These are phyloP conservation scores for Megalops atlanticus DNA, from an alignment of 2,113 vertebrate species.

Conservation along the genomic window DNA sequence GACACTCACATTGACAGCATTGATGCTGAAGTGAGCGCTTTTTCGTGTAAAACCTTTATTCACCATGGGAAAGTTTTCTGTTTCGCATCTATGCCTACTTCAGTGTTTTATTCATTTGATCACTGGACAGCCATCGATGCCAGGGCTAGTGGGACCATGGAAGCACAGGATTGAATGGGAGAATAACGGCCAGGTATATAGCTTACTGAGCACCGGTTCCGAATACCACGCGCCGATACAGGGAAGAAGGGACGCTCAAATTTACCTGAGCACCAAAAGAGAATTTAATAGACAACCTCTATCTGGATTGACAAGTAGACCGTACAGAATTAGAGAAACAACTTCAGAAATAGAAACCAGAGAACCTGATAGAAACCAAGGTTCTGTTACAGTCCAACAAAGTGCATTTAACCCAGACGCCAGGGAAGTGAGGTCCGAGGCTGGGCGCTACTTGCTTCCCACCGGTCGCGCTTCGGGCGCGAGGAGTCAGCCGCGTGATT, in stretches of 20 bases:
- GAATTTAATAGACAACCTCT: background rate
- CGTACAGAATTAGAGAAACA: slow-evolving; percentile 28
- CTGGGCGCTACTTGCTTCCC: slow-evolving; percentile 47
- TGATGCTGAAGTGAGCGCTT: slow-evolving; percentile 4
- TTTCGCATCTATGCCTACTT: slow-evolving; percentile 32
- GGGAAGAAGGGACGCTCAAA: slow-evolving; percentile 45
- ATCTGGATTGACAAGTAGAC: slow-evolving; percentile 26
- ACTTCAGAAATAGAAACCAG: background rate
- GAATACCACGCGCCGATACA: slow-evolving; percentile 57
- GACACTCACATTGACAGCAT: slow-evolving; percentile 15
- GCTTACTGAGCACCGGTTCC: slow-evolving; percentile 69
- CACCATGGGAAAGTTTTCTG: slow-evolving; percentile 52
- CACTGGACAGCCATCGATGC: slow-evolving; percentile 51
- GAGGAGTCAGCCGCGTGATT: background rate
- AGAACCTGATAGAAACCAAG: background rate
- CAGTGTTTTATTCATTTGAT: slow-evolving; percentile 46
- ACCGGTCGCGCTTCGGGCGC: slow-evolving; percentile 23
- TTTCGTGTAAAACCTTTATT: background rate
- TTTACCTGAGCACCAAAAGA: slow-evolving; percentile 48
- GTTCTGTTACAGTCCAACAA: background rate
- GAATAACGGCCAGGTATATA: slow-evolving; percentile 65
- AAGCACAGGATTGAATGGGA: slow-evolving; percentile 68
- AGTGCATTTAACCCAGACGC: slow-evolving; percentile 33
- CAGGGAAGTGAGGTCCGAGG: slow-evolving; percentile 43
- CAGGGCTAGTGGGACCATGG: slow-evolving; percentile 52